Evolutionary conservation across 2,113 vertebrate genomes (phyloP), one percentile per base, ranked within the genome.

Genomic region (Nothobranchius furzeri): DNA sequence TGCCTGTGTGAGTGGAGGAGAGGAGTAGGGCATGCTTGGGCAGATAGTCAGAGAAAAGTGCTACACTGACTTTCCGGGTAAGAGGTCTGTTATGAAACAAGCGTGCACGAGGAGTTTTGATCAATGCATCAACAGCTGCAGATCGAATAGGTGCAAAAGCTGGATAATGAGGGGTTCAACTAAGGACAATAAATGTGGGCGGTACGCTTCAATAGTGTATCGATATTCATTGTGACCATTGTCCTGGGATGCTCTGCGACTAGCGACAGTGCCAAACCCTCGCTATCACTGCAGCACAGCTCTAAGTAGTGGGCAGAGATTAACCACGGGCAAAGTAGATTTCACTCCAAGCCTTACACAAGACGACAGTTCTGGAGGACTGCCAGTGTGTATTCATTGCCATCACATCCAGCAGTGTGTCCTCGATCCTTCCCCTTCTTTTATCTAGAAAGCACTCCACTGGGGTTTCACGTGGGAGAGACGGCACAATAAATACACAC

Each of bases 271-370:
- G 65, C 80, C 64, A 17, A 47, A 72, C 73, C 67, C 83, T 83
- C 53, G 48, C 78, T 78, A 84, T 80, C 73, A 63, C 75, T 56
- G 78, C 76, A 48, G 56, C 78, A 77, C 82, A 83, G 86, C 68
- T 82, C 80, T 66, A 83, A 88, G 81, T 79, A 86, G 77, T 76
- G 81, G 78, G 78, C 79, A 80, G 36, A 60, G 80, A n/a, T 76
- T 66, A 82, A 79, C 76, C 73, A 60, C 78, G 83, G 85, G 84
- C 85, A 86, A 87, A 86, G 82, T 67, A 76, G 76, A 83, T 86
- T 86, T 89, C 64, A 68, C 81, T 87, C 81, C 73, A 54, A 50
- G 79, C 55, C 63, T 68, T 49, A 77, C 50, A 85, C 55, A 17
- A 75, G 79, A 60, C 58, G 76, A 89, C 78, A 81, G 68, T 6